A percentile compares a stretch with the other conserved stretches of the same genome.
phyloP scores from a whole-genome alignment of 1,140 invertebrate species.

The Drosophila malerkotliana region DNA sequence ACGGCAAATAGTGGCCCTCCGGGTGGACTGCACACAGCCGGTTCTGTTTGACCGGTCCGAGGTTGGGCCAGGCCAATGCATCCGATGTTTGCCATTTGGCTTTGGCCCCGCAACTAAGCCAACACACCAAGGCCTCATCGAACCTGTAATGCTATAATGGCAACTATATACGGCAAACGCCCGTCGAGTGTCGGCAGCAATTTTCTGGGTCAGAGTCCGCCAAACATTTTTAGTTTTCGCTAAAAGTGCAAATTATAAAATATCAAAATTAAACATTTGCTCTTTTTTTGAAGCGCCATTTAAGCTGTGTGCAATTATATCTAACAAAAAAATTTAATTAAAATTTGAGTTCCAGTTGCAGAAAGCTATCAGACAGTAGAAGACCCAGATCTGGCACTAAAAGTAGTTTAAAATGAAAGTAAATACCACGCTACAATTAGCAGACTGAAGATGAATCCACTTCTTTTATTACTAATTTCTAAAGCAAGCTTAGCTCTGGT shows the following conservation, averaged over 20 bases:
- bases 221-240: constrained; percentile 59
- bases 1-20: neutral
- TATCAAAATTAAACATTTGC: constrained; percentile 60
- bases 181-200: constrained; percentile 5
- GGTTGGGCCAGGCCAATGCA: constrained; percentile 28
- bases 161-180: constrained; percentile 3
- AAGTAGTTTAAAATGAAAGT: neutral
- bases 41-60: constrained; percentile 19
- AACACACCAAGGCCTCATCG: constrained; percentile 35
- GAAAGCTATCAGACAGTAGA: neutral
- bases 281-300: constrained; percentile 20
- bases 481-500: neutral
- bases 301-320: constrained; percentile 51
- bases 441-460: neutral
- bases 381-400: too few relatives aligned
- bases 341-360: constrained; percentile 5
- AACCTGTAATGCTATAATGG: constrained; percentile 28
- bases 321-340: constrained; percentile 51
- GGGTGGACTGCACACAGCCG: constrained; percentile 12
- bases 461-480: neutral
- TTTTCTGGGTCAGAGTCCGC: constrained; percentile 49
- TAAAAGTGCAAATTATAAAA: constrained; percentile 64
- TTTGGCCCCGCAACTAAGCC: constrained; percentile 43
- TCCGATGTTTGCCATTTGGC: constrained; percentile 50
- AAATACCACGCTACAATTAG: neutral